Evolutionary conservation across 2,113 vertebrate genomes (phyloP).

Genomic region (Grammomys surdaster): DNA sequence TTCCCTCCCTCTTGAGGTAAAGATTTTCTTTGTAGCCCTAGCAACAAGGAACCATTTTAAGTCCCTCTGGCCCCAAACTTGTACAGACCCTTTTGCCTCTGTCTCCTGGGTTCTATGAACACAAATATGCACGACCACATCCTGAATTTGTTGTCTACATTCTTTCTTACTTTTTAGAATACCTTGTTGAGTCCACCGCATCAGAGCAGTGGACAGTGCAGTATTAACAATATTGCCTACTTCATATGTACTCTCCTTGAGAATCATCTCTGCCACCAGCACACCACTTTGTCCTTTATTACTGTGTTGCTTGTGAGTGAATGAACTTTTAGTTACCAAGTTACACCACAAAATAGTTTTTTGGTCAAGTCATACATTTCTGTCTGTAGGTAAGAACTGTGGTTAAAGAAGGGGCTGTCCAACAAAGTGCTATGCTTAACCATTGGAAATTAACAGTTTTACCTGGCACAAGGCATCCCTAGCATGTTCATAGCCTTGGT

Average conservation of each 20-base stretch:
- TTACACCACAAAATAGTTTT: neutral
- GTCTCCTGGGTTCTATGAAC: too few species aligned
- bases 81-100: too few species aligned
- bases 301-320: conserved; percentile 44
- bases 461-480: neutral
- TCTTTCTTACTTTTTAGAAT: neutral
- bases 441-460: conserved; percentile 51
- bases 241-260: neutral
- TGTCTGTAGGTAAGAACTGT: conserved; percentile 15
- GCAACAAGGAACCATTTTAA: too few species aligned
- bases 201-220: too few species aligned
- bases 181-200: neutral
- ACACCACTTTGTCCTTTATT: neutral
- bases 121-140: too few species aligned
- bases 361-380: conserved; percentile 24
- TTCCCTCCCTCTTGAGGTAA: too few species aligned
- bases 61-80: too few species aligned
- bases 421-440: conserved; percentile 45
- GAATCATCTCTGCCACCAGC: neutral
- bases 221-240: neutral
- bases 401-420: conserved; percentile 11
- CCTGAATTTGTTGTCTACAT: neutral
- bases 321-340: neutral
- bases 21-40: too few species aligned
- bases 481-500: neutral